Evolutionary conservation across 2,888 invertebrate genomes (phyloP).

Genomic region (Seira musarum): DNA sequence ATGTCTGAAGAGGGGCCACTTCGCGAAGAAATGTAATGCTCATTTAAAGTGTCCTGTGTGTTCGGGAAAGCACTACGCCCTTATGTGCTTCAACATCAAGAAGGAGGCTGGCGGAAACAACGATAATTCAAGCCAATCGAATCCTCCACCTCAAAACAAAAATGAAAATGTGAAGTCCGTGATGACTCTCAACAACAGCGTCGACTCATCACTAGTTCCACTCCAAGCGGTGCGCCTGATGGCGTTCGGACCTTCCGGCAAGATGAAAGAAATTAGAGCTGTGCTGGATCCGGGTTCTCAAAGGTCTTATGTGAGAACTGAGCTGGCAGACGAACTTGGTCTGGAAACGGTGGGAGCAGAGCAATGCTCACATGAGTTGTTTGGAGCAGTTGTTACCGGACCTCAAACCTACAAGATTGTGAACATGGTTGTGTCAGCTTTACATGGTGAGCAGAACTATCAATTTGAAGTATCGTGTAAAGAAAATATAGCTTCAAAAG

Average conservation of each 20-base stretch:
- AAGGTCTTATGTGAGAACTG: slow-evolving; percentile 65
- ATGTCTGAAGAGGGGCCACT: background rate
- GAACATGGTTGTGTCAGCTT: background rate
- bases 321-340: slow-evolving; percentile 60
- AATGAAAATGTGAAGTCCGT: background rate
- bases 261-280: slow-evolving; percentile 52
- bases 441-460: background rate
- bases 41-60: background rate
- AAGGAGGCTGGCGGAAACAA: background rate
- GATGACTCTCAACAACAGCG: background rate
- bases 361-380: slow-evolving; percentile 64
- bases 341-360: slow-evolving; percentile 55
- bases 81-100: background rate
- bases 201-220: slow-evolving; percentile 4
- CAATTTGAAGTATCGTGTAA: background rate
- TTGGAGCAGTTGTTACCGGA: slow-evolving; percentile 50
- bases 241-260: slow-evolving; percentile 46
- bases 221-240: slow-evolving; percentile 67
- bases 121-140: background rate
- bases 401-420: background rate
- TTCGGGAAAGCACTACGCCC: background rate
- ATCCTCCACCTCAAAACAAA: background rate
- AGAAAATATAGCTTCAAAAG: background rate
- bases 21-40: background rate
- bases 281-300: slow-evolving; percentile 69